A percentile compares a stretch with the other conserved stretches of the same genome.
These are phyloP conservation scores for Mythimna loreyi DNA, from an alignment of 2,888 invertebrate species.

Conservation along the genomic window DNA sequence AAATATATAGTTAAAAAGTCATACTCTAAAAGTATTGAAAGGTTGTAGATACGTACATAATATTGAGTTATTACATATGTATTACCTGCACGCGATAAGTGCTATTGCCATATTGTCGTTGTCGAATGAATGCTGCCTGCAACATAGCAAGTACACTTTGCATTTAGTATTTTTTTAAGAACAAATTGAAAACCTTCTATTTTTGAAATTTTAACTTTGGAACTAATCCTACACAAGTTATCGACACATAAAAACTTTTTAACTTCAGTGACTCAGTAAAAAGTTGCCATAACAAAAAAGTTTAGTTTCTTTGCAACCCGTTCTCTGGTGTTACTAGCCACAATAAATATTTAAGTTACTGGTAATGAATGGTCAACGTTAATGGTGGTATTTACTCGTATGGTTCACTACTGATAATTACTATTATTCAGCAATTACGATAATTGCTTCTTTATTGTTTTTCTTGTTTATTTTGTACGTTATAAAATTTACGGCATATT, in stretches of 20 bases:
- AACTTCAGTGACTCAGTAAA: constrained; percentile 5
- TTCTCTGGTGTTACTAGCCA: constrained; percentile 17
- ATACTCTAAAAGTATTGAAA: constrained; percentile 23
- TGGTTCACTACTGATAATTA: constrained; percentile 21
- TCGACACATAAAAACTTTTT: constrained; percentile 20
- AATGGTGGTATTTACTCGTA: constrained; percentile 23
- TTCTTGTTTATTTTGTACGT: constrained; percentile 17
- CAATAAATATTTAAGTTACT: constrained; percentile 32
- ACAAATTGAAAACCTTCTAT: background rate
- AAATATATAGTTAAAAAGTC: constrained; percentile 31
- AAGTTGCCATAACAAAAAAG: constrained; percentile 24
- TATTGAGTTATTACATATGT: constrained; percentile 14
- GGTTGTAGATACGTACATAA: constrained; percentile 23
- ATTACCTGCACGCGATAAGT: constrained; percentile 50
- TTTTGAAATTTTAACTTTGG: background rate
- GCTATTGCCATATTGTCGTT: constrained; percentile 39
- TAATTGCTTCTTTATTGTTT: constrained; percentile 36
- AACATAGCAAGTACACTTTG: constrained; percentile 6
- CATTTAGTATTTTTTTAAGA: constrained; percentile 20
- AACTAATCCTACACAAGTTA: constrained; percentile 7
- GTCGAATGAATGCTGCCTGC: constrained; percentile 30
- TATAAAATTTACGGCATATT: constrained; percentile 23
- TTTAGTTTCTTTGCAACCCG: constrained; percentile 21
- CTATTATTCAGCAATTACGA: constrained; percentile 41
- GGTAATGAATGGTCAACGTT: constrained; percentile 23